A percentile compares a stretch with the other conserved stretches of the same genome.
These are phyloP conservation scores for Orycteropus afer DNA, from an alignment of 2,113 vertebrate species.

Conservation along the genomic window DNA sequence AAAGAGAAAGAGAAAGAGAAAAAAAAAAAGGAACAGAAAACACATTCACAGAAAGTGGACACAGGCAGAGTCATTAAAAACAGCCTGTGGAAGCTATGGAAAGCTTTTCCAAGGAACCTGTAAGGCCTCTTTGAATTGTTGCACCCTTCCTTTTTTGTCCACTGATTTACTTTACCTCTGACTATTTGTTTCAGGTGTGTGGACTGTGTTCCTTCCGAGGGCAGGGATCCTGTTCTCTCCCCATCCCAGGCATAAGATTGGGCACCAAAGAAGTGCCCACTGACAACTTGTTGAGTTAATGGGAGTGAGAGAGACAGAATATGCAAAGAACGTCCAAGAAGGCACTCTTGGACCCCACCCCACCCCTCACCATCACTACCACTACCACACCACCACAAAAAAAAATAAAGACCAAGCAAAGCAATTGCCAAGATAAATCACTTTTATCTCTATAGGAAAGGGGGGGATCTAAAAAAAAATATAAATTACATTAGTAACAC, in stretches of 20 bases:
- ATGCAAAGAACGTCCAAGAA: constrained; percentile 23
- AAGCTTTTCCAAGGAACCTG: constrained; percentile 13
- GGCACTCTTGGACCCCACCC: neutral
- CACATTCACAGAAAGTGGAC: neutral
- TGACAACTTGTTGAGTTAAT: constrained; percentile 15
- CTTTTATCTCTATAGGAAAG: constrained; percentile 84
- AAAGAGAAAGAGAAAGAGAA: neutral
- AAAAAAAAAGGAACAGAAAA: neutral
- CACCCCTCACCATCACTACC: neutral
- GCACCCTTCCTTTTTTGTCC: neutral
- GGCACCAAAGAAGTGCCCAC: neutral
- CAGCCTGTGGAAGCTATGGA: neutral
- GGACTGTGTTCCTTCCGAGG: constrained; percentile 1
- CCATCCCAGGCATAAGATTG: neutral
- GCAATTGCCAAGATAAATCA: constrained; percentile 81
- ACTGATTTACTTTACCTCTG: constrained; percentile 48
- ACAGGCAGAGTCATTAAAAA: constrained; percentile 42
- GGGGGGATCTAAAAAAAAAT: constrained; percentile 82
- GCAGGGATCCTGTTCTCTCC: neutral
- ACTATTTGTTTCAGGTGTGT: constrained; percentile 5
- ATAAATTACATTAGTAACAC: constrained; percentile 84
- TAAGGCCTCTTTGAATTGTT: constrained; percentile 29
- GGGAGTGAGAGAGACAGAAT: neutral
- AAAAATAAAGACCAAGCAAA: constrained; percentile 68
- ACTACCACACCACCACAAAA: neutral